Evolutionary conservation across 2,113 vertebrate species (phyloP), one percentile per base, ranked within the genome.

Genomic region (Mormyrus iriodes): DNA sequence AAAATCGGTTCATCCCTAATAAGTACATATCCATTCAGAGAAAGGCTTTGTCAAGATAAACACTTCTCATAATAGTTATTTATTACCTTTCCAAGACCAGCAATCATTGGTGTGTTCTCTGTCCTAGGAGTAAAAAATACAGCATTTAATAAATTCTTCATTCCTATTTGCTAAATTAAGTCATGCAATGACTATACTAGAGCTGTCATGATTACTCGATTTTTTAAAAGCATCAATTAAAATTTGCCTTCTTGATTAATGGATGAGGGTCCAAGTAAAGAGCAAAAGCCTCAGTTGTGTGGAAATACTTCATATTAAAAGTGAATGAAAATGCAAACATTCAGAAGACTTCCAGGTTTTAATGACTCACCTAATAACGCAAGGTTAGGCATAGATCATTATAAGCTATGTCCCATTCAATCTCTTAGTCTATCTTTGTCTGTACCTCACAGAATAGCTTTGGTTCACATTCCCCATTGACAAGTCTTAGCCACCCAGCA

Each of bases 91-190:
- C 98, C 98, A 0, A 99, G 96, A 88, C 98, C 98, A 0, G 97
- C 98, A 0, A 99, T 99, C 98, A 99, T 99, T 0, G 97, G 95
- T 8, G 98, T 99, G 94, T 99, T 99, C 94, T 99, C 98, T 0
- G 98, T 99, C 90, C 98, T 99, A 93, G 3, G 92, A 94, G 49
- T 88, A 92, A 58, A 91, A 24, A 92, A 24, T 19, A 44, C 10
- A 85, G 31, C 69, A 48, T 52, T 88, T 85, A 90, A 31, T 44
- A 4, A 3, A 27, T 46, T 48, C 0, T 53, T 53, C 5, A 53
- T 19, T 53, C 52, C 52, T 15, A 15, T 13, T 53, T 53, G 52
- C 52, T 19, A 53, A 53, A 17, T 39, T 39, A 76, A 76, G 31
- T 76, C 69, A 76, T 76, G 69, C 31, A 39, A 39, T 76, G 15